These are phyloP conservation scores for Entomobrya multifasciata DNA, from an alignment of 2,888 invertebrate species.

Conservation along the genomic window DNA sequence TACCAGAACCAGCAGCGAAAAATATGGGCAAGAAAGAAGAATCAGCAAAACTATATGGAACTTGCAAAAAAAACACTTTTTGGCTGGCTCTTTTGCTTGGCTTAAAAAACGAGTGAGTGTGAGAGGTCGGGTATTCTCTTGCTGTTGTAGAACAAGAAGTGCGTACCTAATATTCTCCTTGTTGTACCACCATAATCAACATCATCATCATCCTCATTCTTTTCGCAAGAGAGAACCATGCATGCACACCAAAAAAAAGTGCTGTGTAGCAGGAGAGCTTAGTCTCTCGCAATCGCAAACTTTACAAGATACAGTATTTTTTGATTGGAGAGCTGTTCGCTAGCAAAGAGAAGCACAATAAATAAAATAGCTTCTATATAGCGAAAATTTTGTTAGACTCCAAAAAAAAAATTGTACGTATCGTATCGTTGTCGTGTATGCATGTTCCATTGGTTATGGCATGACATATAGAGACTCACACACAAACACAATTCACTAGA, in stretches of 20 bases:
- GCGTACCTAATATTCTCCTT: constrained; percentile 75
- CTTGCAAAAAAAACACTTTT: constrained; percentile 65
- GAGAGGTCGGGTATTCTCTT: constrained; percentile 60
- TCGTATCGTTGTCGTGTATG: constrained; percentile 11
- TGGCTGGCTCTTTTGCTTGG: too few relatives aligned
- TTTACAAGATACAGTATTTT: constrained; percentile 58
- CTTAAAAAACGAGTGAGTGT: constrained; percentile 58
- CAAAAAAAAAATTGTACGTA: too few relatives aligned
- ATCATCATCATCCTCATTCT: constrained; percentile 28
- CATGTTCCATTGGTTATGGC: constrained; percentile 71
- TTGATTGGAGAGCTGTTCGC: constrained; percentile 48
- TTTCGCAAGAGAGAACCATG: constrained; percentile 41
- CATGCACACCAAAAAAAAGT: constrained; percentile 18
- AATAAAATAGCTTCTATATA: constrained; percentile 43
- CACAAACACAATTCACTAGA: constrained; percentile 21
- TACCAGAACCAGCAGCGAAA: constrained; percentile 41
- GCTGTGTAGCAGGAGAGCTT: too few relatives aligned
- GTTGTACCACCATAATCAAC: constrained; percentile 61
- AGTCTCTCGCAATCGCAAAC: too few relatives aligned
- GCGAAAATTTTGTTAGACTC: constrained; percentile 21
- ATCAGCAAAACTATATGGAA: constrained; percentile 61
- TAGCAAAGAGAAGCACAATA: background rate
- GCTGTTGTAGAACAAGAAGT: constrained; percentile 56
- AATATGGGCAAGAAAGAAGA: constrained; percentile 49
- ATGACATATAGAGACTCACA: constrained; percentile 34